Base-by-base conservation (phyloP, 2,888 invertebrate genomes). In the Eilema depressum region DNA sequence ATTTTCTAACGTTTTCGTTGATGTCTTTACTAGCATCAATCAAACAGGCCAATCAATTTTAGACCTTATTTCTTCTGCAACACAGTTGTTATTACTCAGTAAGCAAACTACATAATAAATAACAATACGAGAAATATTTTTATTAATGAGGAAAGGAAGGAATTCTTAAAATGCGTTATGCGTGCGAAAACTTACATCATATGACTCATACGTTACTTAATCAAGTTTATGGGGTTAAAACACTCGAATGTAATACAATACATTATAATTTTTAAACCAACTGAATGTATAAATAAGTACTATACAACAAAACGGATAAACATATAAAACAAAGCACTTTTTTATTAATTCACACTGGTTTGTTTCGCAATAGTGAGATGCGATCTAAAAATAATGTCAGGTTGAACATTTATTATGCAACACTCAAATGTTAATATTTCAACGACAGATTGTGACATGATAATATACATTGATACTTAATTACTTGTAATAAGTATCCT, bases 21-120 rank as follows among this genome's bases (percentile, higher is more conserved):
- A 79, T 72, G 77, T 82, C 75, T 80, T 81, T 77, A 56, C 62
- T 63, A 63, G 53, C 63, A 71, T 71, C 66, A 69, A 69, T n/a
- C 60, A 53, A n/a, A 3, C 57, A 33, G 17, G 23, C 7, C n/a
- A 25, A 1, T 56, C 23, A 4, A 30, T 33, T 57, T 47, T 7
- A 64, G 5, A 57, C 56, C 30, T 33, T 57, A 56, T 33, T 4
- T 4, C 20, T 10, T 57, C 1, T 7, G 11, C 0, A 17, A 65
- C 11, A 30, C 23, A 65, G 33, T 23, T 10, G 8, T 28, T 57
- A 7, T 33, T 56, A 33, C 26, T 28, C 17, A 10, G 7, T 17
- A 23, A 57, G 11, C 14, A 57, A 37, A 59, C 2, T 28, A 28
- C 33, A 5, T 0, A 20, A n/a, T 28, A 4, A 28, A 53, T 59